Evolutionary conservation across 2,113 vertebrate species (phyloP).

Genomic region (Numida meleagris): DNA sequence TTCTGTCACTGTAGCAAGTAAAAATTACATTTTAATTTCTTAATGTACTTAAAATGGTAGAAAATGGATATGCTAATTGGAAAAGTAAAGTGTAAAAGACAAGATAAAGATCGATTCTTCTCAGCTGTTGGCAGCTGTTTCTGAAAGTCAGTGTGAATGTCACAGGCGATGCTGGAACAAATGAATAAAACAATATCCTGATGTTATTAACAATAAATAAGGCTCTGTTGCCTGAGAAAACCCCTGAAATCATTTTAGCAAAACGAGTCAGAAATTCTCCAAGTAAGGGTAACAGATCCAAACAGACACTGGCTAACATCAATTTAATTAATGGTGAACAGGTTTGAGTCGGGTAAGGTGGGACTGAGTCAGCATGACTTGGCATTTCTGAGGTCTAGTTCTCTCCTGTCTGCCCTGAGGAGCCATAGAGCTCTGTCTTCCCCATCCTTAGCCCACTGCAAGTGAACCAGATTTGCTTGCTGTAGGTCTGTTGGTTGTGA

Average conservation of each 20-base stretch:
- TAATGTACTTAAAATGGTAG: slow-evolving; percentile 18
- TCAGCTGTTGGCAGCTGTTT: neutral
- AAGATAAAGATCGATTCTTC: slow-evolving; percentile 24
- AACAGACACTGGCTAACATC: neutral
- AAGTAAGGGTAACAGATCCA: neutral
- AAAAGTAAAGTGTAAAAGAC: slow-evolving; percentile 40
- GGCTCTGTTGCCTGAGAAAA: neutral
- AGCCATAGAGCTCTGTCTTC: neutral
- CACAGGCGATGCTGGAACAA: neutral
- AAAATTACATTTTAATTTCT: slow-evolving; percentile 11
- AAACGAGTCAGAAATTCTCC: neutral
- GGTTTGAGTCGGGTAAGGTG: neutral
- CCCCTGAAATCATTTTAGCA: neutral
- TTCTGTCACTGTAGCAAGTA: slow-evolving; percentile 1
- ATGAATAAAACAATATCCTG: neutral
- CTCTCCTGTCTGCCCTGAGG: neutral
- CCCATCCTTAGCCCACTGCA: neutral
- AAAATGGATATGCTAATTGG: slow-evolving; percentile 38
- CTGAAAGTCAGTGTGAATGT: neutral
- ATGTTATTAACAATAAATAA: neutral
- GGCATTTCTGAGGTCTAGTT: neutral
- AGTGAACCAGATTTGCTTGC: neutral
- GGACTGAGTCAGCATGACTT: neutral
- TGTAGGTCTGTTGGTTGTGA: neutral
- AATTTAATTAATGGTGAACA: neutral